Evolutionary conservation across 2,113 vertebrate genomes (phyloP), one percentile per base, ranked within the genome.

Genomic region (Nicator chloris): DNA sequence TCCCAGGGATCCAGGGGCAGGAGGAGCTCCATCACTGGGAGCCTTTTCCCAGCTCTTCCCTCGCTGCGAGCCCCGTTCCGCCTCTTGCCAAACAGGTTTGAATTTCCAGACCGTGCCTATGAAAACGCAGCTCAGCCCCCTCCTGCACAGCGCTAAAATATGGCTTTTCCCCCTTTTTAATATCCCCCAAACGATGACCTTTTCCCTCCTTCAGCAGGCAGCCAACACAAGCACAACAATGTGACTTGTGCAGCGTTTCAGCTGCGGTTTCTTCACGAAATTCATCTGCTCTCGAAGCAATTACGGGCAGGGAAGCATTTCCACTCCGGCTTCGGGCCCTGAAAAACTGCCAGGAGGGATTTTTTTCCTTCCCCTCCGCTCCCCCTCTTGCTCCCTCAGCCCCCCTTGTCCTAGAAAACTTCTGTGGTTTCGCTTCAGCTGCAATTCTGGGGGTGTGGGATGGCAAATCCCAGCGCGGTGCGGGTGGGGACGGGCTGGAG

Each of bases 231-330:
- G 95, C 95, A 93, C 90, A 40, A 73, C 92, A 86, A 68, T 95
- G 95, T 57, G 88, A 96, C 86, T 75, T 26, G 88, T 86, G 90
- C 95, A 56, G 95, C 82, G 3, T 68, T 95, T 86, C 90, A 45
- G 75, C 21, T 96, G 95, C 7, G 88, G 96, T 94, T 96, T 86
- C 92, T 93, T 96, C 80, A 84, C 63, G 91, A 96, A 95, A 94
- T 95, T 86, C 92, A 96, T 83, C 96, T 92, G 96, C 87, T 81
- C 96, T 68, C 79, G 2, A 56, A 68, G 96, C 95, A 93, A 94
- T 96, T 93, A 93, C 39, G 86, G 92, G 71, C 82, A 81, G 86
- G 91, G 95, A 97, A 96, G 88, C 61, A 45, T 94, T 96, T 96
- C 95, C 95, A 96, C 93, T 47, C 82, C 90, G 1, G 94, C 88